Evolutionary conservation across 1,140 invertebrate species (phyloP).

Genomic region (Drosophila sp.): DNA sequence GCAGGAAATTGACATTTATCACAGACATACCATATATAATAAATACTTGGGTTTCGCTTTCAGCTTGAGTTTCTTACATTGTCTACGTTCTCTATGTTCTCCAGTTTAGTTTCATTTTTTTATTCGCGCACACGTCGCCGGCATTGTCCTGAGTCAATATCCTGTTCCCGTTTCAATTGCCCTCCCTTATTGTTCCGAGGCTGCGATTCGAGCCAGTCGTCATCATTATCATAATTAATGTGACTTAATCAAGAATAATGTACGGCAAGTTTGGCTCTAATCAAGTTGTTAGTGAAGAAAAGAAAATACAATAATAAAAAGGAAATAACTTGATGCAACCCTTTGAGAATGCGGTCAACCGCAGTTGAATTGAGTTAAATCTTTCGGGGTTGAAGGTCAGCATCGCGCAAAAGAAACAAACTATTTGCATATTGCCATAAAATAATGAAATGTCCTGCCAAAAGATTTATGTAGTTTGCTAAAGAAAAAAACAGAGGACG

Average conservation of each 20-base stretch:
- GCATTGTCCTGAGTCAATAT: slow-evolving; percentile 58
- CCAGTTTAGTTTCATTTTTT: slow-evolving; percentile 33
- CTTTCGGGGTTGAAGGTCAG: slow-evolving; percentile 74
- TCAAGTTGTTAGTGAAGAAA: slow-evolving; percentile 64
- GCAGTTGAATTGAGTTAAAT: slow-evolving; percentile 45
- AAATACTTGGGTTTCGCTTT: not conserved
- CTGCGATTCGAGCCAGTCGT: slow-evolving; percentile 63
- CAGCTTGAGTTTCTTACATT: not conserved
- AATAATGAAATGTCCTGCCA: slow-evolving; percentile 58
- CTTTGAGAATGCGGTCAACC: slow-evolving; percentile 77
- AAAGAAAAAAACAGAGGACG: slow-evolving; percentile 42
- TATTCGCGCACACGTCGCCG: slow-evolving; percentile 74
- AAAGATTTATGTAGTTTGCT: slow-evolving; percentile 75
- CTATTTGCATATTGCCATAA: slow-evolving; percentile 78
- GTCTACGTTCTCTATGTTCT: slow-evolving; percentile 23
- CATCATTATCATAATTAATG: slow-evolving; percentile 84
- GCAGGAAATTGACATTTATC: slow-evolving; percentile 84
- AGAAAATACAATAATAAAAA: not conserved
- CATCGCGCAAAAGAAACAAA: not conserved
- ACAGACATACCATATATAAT: slow-evolving; percentile 44
- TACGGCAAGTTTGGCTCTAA: slow-evolving; percentile 58
- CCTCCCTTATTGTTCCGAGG: slow-evolving; percentile 27
- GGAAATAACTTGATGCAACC: slow-evolving; percentile 35
- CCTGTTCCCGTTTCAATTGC: slow-evolving; percentile 84
- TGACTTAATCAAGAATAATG: slow-evolving; percentile 84